Evolutionary conservation across 2,797 vertebrate species (phyloP).

Genomic region (Florisuga fusca): DNA sequence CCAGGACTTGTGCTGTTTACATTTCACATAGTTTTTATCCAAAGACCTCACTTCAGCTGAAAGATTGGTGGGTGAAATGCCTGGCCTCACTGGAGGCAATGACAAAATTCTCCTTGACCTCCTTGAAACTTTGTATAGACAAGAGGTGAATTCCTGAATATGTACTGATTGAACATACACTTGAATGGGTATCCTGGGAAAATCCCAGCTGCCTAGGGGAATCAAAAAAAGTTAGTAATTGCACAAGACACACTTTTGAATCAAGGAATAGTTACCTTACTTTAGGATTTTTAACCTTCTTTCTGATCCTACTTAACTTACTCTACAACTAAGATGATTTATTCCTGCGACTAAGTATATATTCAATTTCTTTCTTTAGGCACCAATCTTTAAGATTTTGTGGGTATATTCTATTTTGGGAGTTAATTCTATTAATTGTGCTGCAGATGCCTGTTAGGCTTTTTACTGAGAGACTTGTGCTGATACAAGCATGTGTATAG

Average conservation of each 20-base stretch:
- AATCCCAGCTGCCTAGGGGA: conserved; percentile 64
- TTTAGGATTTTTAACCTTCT: conserved; percentile 40
- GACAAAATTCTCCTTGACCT: conserved; percentile 71
- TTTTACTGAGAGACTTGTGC: background rate
- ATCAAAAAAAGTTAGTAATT: conserved; percentile 65
- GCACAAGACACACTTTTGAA: conserved; percentile 58
- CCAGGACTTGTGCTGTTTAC: conserved; percentile 9
- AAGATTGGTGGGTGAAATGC: conserved; percentile 48
- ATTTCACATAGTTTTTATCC: conserved; percentile 41
- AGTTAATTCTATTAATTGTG: background rate
- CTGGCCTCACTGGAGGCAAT: conserved; percentile 54
- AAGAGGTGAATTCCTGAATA: conserved; percentile 74
- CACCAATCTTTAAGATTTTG: background rate
- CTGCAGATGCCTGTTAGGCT: background rate
- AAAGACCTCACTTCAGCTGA: conserved; percentile 35
- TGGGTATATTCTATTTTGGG: background rate
- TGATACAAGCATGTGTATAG: background rate
- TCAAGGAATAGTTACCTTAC: conserved; percentile 31
- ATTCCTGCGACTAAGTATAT: background rate
- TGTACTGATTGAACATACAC: conserved; percentile 67
- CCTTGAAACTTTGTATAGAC: conserved; percentile 70
- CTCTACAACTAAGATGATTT: background rate
- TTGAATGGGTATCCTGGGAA: conserved; percentile 72
- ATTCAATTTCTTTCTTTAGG: background rate
- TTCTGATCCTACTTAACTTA: conserved; percentile 52